Base-by-base conservation (phyloP, 2,888 invertebrate species). In the Agapostemon virescens region DNA sequence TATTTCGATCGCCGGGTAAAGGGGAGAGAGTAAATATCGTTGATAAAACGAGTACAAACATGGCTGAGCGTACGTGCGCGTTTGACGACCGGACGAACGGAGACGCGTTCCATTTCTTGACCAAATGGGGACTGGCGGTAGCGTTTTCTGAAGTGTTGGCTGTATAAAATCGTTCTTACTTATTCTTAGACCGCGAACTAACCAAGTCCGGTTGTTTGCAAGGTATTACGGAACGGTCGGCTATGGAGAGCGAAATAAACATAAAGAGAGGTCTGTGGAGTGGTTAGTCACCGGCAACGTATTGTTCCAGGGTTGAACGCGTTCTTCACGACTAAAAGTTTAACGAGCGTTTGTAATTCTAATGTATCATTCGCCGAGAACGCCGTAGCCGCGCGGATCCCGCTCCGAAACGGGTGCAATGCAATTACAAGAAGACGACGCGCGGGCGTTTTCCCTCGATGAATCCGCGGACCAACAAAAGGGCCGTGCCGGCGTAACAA, bases 331-430 rank as follows among this genome's bases (percentile, higher is more conserved):
- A 52, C 20, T 73, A 33, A 64, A 45, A 74, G 71, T 77, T 81
- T 74, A 82, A 81, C 77, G 74, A 77, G 26, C 74, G 49, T 63
- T 33, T 26, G 68, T 45, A 69, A 81, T 71, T 55, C 70, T 36
- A 58, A 64, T 68, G 68, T 40, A 64, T 68, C 68, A 58, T 63
- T 64, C 26, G 49, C 3, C n/a, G 49, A 49, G 49, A n/a, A 9
- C 9, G 49, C 20, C 49, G 49, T n/a, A n/a, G 49, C 20, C 11
- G 49, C 13, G 23, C 52, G 23, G 13, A 49, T 68, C 69, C 64
- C 68, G 13, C 58, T 15, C 30, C 55, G 66, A 26, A 33, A 38
- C 68, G 15, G 68, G 23, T 33, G 67, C 9, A 20, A 67, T 23
- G 40, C 11, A 30, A 67, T 76, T 33, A 40, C 38, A 20, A 40